A percentile compares a stretch with the other conserved stretches of the same genome.
These are phyloP conservation scores for Linnaemya tessellans DNA, from an alignment of 2,888 invertebrate genomes.

Conservation along the genomic window DNA sequence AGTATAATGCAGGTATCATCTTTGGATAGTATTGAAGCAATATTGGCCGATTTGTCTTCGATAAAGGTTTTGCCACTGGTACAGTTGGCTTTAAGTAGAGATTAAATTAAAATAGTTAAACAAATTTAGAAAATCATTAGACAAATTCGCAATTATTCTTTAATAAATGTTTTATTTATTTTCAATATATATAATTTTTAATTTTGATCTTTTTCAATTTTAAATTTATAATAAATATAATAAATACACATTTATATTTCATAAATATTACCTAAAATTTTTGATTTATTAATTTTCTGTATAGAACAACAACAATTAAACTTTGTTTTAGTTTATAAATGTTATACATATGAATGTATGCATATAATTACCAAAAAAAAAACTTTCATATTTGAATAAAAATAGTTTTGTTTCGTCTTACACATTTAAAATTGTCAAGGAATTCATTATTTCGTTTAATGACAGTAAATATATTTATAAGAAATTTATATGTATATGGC, in stretches of 20 bases:
- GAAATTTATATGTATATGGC: constrained; percentile 20
- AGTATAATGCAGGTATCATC: constrained; percentile 90
- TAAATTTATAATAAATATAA: constrained; percentile 52
- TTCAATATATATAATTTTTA: constrained; percentile 49
- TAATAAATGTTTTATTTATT: constrained; percentile 30
- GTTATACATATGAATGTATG: too few species aligned
- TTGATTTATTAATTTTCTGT: constrained; percentile 37
- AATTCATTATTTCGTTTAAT: constrained; percentile 30
- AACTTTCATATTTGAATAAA: constrained; percentile 25
- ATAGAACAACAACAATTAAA: constrained; percentile 65
- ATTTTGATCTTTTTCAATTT: constrained; percentile 18
- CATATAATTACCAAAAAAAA: constrained; percentile 5
- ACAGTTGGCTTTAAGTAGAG: constrained; percentile 90
- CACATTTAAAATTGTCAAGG: constrained; percentile 23
- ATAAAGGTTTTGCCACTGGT: constrained; percentile 93
- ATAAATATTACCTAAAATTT: constrained; percentile 66
- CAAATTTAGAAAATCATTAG: constrained; percentile 8
- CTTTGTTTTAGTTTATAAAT: constrained; percentile 50
- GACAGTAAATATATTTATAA: constrained; percentile 30
- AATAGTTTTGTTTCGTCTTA: constrained; percentile 17
- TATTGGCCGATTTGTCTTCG: constrained; percentile 93
- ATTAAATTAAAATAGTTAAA: constrained; percentile 79
- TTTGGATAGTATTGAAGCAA: constrained; percentile 92
- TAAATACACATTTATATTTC: constrained; percentile 69
- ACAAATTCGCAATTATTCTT: constrained; percentile 2